phyloP scores from a whole-genome alignment of 2,113 vertebrate species.

The Hydrolagus affinis region DNA sequence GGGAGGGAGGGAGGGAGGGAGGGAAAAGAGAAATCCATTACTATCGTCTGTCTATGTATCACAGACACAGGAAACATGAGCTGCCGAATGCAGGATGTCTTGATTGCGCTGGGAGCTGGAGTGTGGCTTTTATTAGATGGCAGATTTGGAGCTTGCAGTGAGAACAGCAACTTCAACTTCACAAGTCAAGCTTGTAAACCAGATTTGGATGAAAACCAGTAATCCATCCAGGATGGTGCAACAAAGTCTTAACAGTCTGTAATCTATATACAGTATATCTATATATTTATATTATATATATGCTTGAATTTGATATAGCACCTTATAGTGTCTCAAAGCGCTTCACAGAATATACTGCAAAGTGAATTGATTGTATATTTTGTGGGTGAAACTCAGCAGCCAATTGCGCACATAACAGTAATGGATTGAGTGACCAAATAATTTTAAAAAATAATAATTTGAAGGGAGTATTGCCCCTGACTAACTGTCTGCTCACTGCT shows the following conservation, averaged over 20 bases:
- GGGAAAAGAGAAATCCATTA: not conserved
- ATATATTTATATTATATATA: too few relatives aligned
- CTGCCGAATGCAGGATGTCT: not conserved
- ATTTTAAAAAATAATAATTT: too few relatives aligned
- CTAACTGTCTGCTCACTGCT: too few relatives aligned
- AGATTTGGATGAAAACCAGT: not conserved
- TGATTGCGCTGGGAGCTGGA: not conserved
- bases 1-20: slow-evolving; percentile 1
- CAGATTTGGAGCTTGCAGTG: not conserved
- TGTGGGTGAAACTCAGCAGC: too few relatives aligned
- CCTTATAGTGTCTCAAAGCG: too few relatives aligned
- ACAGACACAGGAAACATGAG: not conserved
- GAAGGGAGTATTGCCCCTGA: too few relatives aligned
- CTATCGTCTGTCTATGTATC: not conserved
- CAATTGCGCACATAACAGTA: too few relatives aligned
- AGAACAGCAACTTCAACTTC: not conserved
- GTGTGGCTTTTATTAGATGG: not conserved
- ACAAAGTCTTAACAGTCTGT: not conserved
- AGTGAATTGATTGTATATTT: too few relatives aligned
- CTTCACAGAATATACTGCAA: too few relatives aligned
- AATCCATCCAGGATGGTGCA: not conserved
- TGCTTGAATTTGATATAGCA: not conserved
- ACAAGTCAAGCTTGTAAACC: not conserved
- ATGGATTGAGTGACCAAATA: too few relatives aligned
- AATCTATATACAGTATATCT: too few relatives aligned